Evolutionary conservation across 2,113 vertebrate species (phyloP).

Genomic region (Pelecanoides urinatrix): DNA sequence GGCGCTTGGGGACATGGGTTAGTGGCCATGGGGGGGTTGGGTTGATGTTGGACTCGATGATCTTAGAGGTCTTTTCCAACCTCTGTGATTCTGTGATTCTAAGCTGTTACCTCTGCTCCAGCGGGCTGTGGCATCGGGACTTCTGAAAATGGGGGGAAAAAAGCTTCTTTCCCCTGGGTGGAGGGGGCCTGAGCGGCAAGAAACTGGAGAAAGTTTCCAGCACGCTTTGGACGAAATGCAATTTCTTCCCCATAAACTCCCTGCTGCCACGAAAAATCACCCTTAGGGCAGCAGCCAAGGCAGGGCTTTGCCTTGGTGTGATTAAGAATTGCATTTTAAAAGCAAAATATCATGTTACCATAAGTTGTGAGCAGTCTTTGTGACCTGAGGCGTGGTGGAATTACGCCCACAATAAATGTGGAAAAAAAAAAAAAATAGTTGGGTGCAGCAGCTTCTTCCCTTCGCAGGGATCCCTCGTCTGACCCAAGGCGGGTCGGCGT

Average conservation of each 20-base stretch:
- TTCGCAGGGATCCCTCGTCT: background rate
- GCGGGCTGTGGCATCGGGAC: no score
- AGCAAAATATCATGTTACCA: accelerated
- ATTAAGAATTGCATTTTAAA: background rate
- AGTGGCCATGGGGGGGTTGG: no score
- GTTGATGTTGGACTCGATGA: no score
- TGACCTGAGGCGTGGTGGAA: background rate
- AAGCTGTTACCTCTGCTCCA: background rate
- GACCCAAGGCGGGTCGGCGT: accelerated
- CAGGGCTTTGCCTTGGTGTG: no score
- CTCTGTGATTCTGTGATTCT: no score
- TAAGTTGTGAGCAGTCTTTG: accelerated
- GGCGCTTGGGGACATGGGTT: no score
- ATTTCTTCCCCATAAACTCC: background rate
- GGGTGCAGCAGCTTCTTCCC: background rate
- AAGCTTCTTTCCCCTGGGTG: no score
- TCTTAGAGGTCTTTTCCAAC: no score
- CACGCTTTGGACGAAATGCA: background rate
- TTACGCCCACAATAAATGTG: accelerated
- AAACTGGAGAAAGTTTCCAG: background rate
- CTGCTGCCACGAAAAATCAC: accelerated
- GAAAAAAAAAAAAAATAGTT: accelerated
- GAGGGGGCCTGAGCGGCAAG: background rate
- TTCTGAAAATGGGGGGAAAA: background rate
- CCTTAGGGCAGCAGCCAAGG: background rate